These are phyloP conservation scores for Dasypolia templi DNA, from an alignment of 2,888 invertebrate genomes.

Conservation along the genomic window DNA sequence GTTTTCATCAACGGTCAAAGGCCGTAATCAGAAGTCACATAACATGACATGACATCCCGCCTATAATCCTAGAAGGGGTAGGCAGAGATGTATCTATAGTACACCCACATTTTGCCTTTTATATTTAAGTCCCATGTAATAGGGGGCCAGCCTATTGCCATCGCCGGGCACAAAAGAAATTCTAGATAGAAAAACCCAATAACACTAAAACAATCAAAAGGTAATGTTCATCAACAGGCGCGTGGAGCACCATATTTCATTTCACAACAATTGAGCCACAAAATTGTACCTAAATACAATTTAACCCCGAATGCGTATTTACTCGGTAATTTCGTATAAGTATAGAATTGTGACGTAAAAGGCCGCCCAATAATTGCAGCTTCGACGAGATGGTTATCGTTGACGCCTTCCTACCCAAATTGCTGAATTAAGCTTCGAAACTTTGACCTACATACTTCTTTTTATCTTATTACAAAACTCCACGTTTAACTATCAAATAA, in stretches of 20 bases:
- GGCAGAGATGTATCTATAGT: no score
- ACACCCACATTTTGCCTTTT: no score
- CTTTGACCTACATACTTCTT: constrained; percentile 72
- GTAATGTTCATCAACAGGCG: constrained; percentile 32
- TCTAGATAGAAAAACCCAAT: no score
- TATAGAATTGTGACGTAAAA: constrained; percentile 81
- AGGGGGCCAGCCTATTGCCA: no score
- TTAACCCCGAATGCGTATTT: constrained; percentile 74
- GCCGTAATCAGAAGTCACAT: no score
- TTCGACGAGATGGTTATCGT: constrained; percentile 83
- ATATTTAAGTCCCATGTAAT: no score
- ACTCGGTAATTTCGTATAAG: constrained; percentile 81
- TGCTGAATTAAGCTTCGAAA: constrained; percentile 78
- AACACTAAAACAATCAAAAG: no score
- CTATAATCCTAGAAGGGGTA: no score
- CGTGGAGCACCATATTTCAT: constrained; percentile 30
- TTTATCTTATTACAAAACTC: constrained; percentile 21
- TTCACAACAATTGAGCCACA: constrained; percentile 53
- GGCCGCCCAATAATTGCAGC: constrained; percentile 81
- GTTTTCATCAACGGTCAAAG: constrained; percentile 3
- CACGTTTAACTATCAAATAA: constrained; percentile 11
- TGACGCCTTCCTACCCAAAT: constrained; percentile 80
- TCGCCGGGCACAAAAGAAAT: no score
- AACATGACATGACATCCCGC: no score
- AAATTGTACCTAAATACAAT: constrained; percentile 43